Percentiles rank a stretch among this genome's conserved stretches.
These are phyloP conservation scores for Rhinichthys klamathensis DNA, from an alignment of 2,113 vertebrate species.

Conservation along the genomic window DNA sequence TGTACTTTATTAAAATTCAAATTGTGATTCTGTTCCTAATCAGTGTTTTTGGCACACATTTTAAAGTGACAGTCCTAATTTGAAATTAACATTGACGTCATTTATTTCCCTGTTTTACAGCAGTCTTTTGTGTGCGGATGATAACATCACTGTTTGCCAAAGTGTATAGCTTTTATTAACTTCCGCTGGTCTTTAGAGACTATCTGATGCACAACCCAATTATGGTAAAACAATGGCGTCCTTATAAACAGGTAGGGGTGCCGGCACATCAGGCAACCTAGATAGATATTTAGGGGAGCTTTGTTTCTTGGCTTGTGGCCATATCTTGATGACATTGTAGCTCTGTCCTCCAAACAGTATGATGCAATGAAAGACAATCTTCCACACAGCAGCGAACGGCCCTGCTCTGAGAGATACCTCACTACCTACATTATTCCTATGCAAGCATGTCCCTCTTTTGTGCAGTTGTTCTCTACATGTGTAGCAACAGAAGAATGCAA, in stretches of 20 bases:
- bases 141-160: slow-evolving; percentile 9
- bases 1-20: no score
- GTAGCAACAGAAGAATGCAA: slow-evolving; percentile 26
- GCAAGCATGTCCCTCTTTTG: not conserved
- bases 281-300: slow-evolving; percentile 59
- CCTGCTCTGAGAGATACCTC: slow-evolving; percentile 18
- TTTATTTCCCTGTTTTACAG: not conserved
- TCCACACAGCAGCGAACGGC: slow-evolving; percentile 45
- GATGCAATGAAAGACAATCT: slow-evolving; percentile 72
- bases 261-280: slow-evolving; percentile 45
- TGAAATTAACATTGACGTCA: not conserved
- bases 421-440: slow-evolving; percentile 5
- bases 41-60: no score
- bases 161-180: not conserved
- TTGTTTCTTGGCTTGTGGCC: slow-evolving; percentile 66
- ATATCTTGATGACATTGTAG: slow-evolving; percentile 75
- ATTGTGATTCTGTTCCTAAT: no score
- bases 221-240: slow-evolving; percentile 6
- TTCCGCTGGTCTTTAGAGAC: not conserved
- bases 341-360: slow-evolving; percentile 72
- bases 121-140: not conserved
- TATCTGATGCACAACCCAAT: slow-evolving; percentile 4
- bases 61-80: not conserved
- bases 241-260: slow-evolving; percentile 28
- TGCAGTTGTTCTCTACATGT: slow-evolving; percentile 4